Conservation (phyloP, 2,797 vertebrate species). For the Glossophaga mutica region DNA sequence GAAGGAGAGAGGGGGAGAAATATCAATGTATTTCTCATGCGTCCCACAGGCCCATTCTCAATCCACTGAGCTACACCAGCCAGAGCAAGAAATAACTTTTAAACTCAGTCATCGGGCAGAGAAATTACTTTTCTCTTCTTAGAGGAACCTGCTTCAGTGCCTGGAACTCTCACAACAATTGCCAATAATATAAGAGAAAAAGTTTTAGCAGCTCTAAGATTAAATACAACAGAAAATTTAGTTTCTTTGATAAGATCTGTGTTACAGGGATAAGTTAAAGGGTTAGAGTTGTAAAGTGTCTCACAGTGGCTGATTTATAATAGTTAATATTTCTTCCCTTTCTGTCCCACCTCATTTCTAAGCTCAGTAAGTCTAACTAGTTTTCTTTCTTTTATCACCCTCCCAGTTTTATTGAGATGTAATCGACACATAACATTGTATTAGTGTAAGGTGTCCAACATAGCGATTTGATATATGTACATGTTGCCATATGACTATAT, state of each 20-base stretch:
- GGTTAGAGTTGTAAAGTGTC: neutral
- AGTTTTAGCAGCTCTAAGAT: neutral
- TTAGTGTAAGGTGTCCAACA: neutral
- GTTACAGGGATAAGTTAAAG: neutral
- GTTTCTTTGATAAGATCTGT: slow-evolving; percentile 15
- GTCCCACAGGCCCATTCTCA: too few relatives aligned
- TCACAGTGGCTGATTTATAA: neutral
- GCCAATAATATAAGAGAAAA: slow-evolving; percentile 33
- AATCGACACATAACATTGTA: neutral
- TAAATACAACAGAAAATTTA: slow-evolving; percentile 24
- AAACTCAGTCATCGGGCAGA: neutral
- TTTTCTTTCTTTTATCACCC: neutral
- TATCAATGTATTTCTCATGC: too few relatives aligned
- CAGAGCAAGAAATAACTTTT: slow-evolving; percentile 25
- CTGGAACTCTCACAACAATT: neutral
- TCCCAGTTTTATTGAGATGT: neutral
- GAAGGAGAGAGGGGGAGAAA: too few relatives aligned
- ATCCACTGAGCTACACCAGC: too few relatives aligned
- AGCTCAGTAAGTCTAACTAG: neutral
- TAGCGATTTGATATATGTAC: neutral
- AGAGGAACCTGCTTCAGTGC: neutral
- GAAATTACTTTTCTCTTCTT: slow-evolving; percentile 22
- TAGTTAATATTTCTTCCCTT: neutral
- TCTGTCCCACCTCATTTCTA: neutral
- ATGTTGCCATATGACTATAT: neutral